Evolutionary conservation across 2,113 vertebrate genomes (phyloP), one percentile per base, ranked within the genome.

Genomic region (Ammospiza caudacuta): DNA sequence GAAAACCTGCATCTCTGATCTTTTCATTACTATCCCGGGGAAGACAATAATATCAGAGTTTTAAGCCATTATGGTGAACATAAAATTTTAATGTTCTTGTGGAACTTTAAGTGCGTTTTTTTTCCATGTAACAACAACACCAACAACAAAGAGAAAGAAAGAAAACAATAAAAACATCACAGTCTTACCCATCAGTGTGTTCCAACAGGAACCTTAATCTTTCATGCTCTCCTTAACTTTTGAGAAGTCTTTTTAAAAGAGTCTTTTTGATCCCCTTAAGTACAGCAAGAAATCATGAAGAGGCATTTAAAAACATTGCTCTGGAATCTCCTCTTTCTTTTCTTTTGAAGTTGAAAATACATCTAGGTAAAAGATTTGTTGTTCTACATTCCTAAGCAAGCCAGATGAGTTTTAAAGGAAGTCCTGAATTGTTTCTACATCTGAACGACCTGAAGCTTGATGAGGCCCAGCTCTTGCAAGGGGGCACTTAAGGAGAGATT

Each of bases 41-140:
- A 93, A 62, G 63, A 91, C 2, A 91, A 28, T n/a, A 83, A 35
- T 33, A 62, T 54, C 51, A 62, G 46, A 16, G 12, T 92, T 95
- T 94, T 90, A 81, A 88, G 64, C 17, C 59, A 72, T 41, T 83
- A 68, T 41, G 47, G 35, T 74, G 64, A 76, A 83, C 46, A 31
- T 96, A 90, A 93, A 93, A 95, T 84, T 96, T 95, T 93, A 91
- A 96, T 80, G 68, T 88, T 87, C 43, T 73, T 83, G 47, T 92
- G 87, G 78, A 96, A 93, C 2, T 94, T 93, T 93, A 92, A 96
- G 72, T 27, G 15, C 33, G 63, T 91, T 94, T 92, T 87, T 91
- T 54, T 52, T 69, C 70, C 77, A 19, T 87, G 59, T 39, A 92
- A 87, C 29, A 57, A 85, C 39, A 95, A 55, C 54, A 63, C 68